phyloP scores from a whole-genome alignment of 2,888 invertebrate species.

The Malthinus flaveolus region DNA sequence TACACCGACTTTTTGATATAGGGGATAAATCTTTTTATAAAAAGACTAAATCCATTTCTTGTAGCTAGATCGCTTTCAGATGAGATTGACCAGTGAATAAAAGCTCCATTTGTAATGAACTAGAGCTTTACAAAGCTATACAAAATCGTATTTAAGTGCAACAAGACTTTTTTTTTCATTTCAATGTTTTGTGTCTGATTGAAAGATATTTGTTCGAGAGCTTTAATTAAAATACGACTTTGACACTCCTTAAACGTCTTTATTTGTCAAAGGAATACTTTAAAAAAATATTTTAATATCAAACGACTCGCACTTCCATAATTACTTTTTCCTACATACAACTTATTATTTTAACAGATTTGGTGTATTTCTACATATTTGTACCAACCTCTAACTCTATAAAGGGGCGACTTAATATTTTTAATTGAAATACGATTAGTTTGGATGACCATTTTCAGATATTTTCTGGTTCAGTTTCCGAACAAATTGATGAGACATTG shows the following conservation, averaged over 20 bases:
- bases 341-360: not conserved
- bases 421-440: too few relatives aligned
- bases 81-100: constrained; percentile 55
- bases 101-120: constrained; percentile 55
- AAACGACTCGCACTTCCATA: too few relatives aligned
- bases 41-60: constrained; percentile 50
- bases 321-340: not conserved
- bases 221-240: constrained; percentile 13
- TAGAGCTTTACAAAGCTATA: constrained; percentile 46
- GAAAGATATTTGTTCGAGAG: constrained; percentile 13
- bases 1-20: constrained; percentile 36
- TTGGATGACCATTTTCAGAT: too few relatives aligned
- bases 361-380: not conserved
- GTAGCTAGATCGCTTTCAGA: constrained; percentile 53
- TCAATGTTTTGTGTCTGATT: not conserved
- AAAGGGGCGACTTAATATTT: too few relatives aligned
- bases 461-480: too few relatives aligned
- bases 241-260: too few relatives aligned
- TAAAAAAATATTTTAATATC: too few relatives aligned
- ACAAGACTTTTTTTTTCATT: constrained; percentile 24
- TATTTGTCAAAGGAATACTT: too few relatives aligned
- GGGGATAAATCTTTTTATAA: constrained; percentile 29
- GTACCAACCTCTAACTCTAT: too few relatives aligned
- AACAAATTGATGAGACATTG: too few relatives aligned
- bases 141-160: constrained; percentile 38